These are phyloP conservation scores for Phaetusa simplex DNA, from an alignment of 2,113 vertebrate genomes.

Conservation along the genomic window DNA sequence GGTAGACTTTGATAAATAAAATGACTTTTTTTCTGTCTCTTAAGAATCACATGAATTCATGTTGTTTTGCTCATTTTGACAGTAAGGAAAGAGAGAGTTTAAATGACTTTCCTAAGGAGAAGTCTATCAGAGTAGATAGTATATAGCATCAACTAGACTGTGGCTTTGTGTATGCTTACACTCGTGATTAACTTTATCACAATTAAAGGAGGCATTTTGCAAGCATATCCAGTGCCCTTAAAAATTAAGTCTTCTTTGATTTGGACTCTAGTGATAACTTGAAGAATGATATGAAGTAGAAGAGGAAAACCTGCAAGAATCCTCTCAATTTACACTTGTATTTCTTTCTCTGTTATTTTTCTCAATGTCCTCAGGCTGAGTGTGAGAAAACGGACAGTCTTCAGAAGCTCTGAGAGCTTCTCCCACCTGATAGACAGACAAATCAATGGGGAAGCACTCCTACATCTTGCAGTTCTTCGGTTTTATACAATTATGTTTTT, in stretches of 20 bases:
- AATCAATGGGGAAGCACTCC: background rate
- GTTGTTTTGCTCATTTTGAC: background rate
- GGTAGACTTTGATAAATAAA: background rate
- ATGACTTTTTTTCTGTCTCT: background rate
- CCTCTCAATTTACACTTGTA: background rate
- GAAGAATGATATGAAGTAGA: background rate
- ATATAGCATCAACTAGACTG: background rate
- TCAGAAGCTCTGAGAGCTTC: background rate
- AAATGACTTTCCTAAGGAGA: background rate
- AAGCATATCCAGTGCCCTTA: background rate
- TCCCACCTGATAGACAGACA: background rate
- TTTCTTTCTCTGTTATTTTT: background rate
- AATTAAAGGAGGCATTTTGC: background rate
- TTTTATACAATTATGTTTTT: background rate
- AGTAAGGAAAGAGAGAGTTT: background rate
- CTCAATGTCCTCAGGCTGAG: background rate
- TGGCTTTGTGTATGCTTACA: background rate
- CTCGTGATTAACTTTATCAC: background rate
- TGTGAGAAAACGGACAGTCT: background rate
- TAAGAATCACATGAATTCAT: background rate
- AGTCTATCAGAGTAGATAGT: background rate
- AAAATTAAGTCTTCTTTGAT: background rate
- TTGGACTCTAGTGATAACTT: background rate
- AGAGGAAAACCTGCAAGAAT: background rate
- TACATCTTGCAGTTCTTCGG: background rate